Base-by-base conservation (phyloP, 2,113 vertebrate species). In the Podilymbus podiceps region DNA sequence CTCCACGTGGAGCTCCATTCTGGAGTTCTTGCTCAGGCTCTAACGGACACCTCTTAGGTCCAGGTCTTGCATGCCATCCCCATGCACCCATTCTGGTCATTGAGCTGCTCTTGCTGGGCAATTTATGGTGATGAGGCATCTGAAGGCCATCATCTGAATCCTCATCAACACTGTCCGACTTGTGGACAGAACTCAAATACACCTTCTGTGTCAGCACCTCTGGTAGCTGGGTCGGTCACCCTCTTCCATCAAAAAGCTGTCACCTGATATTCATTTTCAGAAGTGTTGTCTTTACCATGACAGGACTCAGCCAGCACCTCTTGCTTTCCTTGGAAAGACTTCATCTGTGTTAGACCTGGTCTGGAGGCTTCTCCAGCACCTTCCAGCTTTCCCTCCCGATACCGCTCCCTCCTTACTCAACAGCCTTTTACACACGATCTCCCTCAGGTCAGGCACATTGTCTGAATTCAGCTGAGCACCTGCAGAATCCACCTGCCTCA, bases 211-310 rank as follows among this genome's bases (percentile, higher is more conserved):
- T 80, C 63, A 46, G 42, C 21, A n/a, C 40, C 4, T 2, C 59
- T 73, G 35, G 52, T 25, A 46, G 42, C 58, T 81, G 91, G 22
- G 33, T 85, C 38, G 16, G 33, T 90, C 23, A 28, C 5, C 88
- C 75, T 79, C 30, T 95, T 98, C 53, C 94, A 97, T 49, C 95
- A 97, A 90, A 98, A 98, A 62, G 98, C 98, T 7, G 96, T 98
- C 35, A 98, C 64, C 49, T 98, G 98, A 98, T 47, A 14, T 31
- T 13, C 96, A 74, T 30, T 98, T 98, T 88, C 98, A 97, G 68
- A 91, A 97, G 78, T 93, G 97, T 84, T 98, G 80, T 98, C 97
- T 75, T 98, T 98, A 27, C 98, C 95, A 73, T 98, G 98, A 44
- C 60, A 92, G 38, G 77, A 90, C 64, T 94, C 86, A 64, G 93